A percentile compares a stretch with the other conserved stretches of the same genome.
Evolutionary conservation across 2,888 invertebrate genomes (phyloP).

Genomic region (Coenonympha arcania): DNA sequence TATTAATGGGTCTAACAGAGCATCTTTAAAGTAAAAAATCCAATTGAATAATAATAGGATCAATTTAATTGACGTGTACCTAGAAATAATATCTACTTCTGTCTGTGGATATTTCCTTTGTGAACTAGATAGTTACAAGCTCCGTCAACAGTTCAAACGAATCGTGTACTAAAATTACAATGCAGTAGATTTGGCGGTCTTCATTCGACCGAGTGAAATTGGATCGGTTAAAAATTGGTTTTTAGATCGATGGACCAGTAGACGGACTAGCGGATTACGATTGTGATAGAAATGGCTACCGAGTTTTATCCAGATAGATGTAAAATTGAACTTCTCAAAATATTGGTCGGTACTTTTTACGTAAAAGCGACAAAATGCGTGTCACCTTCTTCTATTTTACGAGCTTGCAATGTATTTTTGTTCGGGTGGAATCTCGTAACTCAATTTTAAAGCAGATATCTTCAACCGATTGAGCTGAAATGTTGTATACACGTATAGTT

Average conservation of each 20-base stretch:
- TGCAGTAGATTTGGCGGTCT: slow-evolving; percentile 17
- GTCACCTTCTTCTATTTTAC: too few species aligned
- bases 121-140: background rate
- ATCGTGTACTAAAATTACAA: slow-evolving; percentile 19
- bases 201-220: slow-evolving; percentile 14
- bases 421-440: too few species aligned
- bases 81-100: background rate
- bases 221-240: slow-evolving; percentile 14
- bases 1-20: too few species aligned
- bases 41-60: too few species aligned
- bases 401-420: too few species aligned
- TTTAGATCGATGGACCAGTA: slow-evolving; percentile 5
- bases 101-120: background rate
- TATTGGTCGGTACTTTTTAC: too few species aligned
- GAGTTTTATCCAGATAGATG: background rate
- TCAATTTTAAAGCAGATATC: too few species aligned
- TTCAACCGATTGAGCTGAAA: too few species aligned
- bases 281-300: slow-evolving; percentile 3
- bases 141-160: slow-evolving; percentile 1
- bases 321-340: too few species aligned
- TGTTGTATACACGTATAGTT: too few species aligned
- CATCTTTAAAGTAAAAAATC: too few species aligned
- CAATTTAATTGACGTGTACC: background rate
- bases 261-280: slow-evolving; percentile 10
- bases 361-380: too few species aligned